These are phyloP conservation scores for Hippocampus abdominalis DNA, from an alignment of 2,113 vertebrate species.

Conservation along the genomic window DNA sequence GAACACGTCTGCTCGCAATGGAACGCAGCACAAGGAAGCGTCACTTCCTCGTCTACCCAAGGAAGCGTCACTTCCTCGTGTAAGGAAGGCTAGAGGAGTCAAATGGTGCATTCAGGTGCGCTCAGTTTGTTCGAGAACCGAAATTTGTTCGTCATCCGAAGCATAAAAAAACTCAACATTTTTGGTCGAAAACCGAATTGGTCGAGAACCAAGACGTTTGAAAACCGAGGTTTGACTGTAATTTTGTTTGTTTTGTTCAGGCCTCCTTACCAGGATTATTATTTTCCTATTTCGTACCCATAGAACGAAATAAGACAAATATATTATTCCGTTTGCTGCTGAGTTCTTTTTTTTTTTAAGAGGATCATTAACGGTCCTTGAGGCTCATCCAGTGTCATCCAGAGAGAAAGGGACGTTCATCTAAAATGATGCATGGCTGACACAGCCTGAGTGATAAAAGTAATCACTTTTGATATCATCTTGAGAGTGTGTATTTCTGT, in stretches of 20 bases:
- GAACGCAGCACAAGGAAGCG: too few species aligned
- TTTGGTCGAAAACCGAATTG: too few species aligned
- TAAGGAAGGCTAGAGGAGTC: too few species aligned
- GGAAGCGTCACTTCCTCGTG: too few species aligned
- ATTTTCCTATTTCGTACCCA: not conserved
- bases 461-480: constrained; percentile 58
- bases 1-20: too few species aligned
- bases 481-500: constrained; percentile 32
- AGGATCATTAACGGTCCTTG: constrained; percentile 59
- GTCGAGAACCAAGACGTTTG: too few species aligned
- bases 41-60: too few species aligned
- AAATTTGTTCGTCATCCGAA: too few species aligned
- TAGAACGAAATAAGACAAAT: constrained; percentile 35
- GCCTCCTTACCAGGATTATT: not conserved
- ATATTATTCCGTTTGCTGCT: constrained; percentile 56
- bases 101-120: too few species aligned
- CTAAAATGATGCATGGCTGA: constrained; percentile 65
- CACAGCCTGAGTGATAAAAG: constrained; percentile 65
- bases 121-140: too few species aligned
- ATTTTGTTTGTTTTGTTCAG: not conserved
- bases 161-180: too few species aligned
- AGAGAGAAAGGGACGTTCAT: constrained; percentile 53
- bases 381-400: constrained; percentile 59
- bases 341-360: constrained; percentile 59
- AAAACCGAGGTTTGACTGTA: too few species aligned